Base-by-base conservation (phyloP, 2,888 invertebrate species). In the Chrysopilus asiliformis region DNA sequence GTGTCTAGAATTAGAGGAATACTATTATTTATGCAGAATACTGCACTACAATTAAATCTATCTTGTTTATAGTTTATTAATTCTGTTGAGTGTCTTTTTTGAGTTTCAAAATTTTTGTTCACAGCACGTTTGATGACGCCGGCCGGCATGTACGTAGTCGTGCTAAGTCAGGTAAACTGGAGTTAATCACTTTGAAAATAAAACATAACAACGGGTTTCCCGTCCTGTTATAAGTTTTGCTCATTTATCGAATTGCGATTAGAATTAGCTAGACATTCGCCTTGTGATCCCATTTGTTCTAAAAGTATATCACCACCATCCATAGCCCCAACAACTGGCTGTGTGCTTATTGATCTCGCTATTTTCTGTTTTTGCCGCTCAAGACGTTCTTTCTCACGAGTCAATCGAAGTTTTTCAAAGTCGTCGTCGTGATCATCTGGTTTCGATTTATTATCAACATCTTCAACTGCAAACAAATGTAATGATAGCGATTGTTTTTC, bases 361-460 rank as follows among this genome's bases (percentile, higher is more conserved):
- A 74, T 60, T 49, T 72, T 75, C 45, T 71, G 70, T 44, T 74
- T 59, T 44, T 74, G 70, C 35, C 71, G 69, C 36, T 74, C 70
- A 5, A 67, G 58, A n/a, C 80, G 70, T 52, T 79, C 76, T 50
- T 76, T 76, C 49, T 79, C 77, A 3, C 83, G 68, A 36, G 72
- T 68, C 29, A 69, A 69, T 50, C 77, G 77, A 32, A 85, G 60
- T 39, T 75, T 74, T 30, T 75, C 71, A 50, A 83, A 83, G 44
- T 83, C 81, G 49, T 81, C 80, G 8, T 58, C 60, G 20, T 58
- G 61, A 14, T 49, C 36, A 16, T 31, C 17, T 7, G 34, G 19
- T 5, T 54, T 53, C 2, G 53, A 47, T 32, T 47, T 53, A 16
- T 50, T 39, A 24, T 60, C 59, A 42, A 53, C 41, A 29, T 59